Conservation (phyloP, 2,797 vertebrate species). For the Synaphobranchus kaupii region DNA sequence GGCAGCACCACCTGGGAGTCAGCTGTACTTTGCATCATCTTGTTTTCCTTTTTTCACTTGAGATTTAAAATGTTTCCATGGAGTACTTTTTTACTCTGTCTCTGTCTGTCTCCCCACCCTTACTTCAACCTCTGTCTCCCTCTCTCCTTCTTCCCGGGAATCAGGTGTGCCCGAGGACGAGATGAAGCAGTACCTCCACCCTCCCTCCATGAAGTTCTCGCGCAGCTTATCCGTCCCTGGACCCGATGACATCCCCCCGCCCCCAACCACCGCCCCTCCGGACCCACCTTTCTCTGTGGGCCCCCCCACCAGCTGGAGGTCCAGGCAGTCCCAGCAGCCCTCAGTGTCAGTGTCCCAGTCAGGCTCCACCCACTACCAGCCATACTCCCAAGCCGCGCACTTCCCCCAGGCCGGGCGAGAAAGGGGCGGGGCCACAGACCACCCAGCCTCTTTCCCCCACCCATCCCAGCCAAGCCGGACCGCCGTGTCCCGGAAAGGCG, state of each 20-base stretch:
- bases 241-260: constrained; percentile 90
- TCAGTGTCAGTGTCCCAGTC: constrained; percentile 76
- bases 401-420: constrained; percentile 70
- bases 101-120: constrained; percentile 11
- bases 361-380: constrained; percentile 73
- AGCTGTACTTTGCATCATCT: not conserved
- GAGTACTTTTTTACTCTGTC: not conserved
- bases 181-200: constrained; percentile 82
- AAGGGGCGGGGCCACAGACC: constrained; percentile 65
- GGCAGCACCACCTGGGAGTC: not conserved
- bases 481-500: constrained; percentile 73
- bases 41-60: not conserved
- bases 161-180: constrained; percentile 87
- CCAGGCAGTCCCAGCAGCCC: constrained; percentile 69
- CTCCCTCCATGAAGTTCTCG: constrained; percentile 87
- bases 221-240: constrained; percentile 90
- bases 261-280: constrained; percentile 89
- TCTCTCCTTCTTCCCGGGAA: constrained; percentile 12
- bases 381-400: constrained; percentile 72
- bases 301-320: constrained; percentile 74
- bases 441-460: constrained; percentile 67
- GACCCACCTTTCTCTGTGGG: constrained; percentile 90
- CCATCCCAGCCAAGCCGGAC: constrained; percentile 70
- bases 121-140: not conserved
- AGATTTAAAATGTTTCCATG: not conserved